These are phyloP conservation scores for Clepsis dumicolana DNA, from an alignment of 2,888 invertebrate genomes.

Conservation along the genomic window DNA sequence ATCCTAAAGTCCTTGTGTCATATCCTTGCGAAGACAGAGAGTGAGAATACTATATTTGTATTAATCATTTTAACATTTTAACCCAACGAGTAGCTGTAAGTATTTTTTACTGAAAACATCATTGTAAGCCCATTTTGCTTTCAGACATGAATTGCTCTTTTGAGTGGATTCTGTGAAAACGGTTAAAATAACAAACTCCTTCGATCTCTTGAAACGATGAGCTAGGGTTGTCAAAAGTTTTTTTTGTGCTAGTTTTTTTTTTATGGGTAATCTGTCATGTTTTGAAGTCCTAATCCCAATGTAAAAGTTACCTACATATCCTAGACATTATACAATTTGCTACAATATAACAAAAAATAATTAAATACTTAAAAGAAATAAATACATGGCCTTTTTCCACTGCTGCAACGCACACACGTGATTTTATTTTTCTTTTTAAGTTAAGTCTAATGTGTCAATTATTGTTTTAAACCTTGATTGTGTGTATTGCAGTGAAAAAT, in stretches of 20 bases:
- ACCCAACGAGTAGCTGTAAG: conserved; percentile 49
- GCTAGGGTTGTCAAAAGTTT: conserved; percentile 24
- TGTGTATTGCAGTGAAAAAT: too few species aligned
- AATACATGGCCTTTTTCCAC: too few species aligned
- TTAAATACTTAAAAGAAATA: too few species aligned
- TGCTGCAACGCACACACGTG: too few species aligned
- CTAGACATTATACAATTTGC: not conserved
- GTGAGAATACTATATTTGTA: conserved; percentile 68
- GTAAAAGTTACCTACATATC: not conserved
- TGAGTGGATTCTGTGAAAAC: conserved; percentile 19
- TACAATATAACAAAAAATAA: not conserved
- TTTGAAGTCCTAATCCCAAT: not conserved
- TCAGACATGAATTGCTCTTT: conserved; percentile 28
- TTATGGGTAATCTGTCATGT: too few species aligned
- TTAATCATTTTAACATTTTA: conserved; percentile 38
- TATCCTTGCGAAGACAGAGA: conserved; percentile 65
- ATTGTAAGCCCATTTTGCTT: conserved; percentile 24
- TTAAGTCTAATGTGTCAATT: too few species aligned
- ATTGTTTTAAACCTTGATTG: too few species aligned
- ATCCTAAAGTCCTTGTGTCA: conserved; percentile 61
- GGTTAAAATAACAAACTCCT: conserved; percentile 34
- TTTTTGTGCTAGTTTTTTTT: not conserved
- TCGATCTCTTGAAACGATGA: conserved; percentile 16
- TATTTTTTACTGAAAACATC: conserved; percentile 12
- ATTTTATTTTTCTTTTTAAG: too few species aligned